Percentiles rank a stretch among this genome's conserved stretches.
Evolutionary conservation across 2,113 vertebrate species (phyloP).

Genomic region (Notothenia coriiceps): DNA sequence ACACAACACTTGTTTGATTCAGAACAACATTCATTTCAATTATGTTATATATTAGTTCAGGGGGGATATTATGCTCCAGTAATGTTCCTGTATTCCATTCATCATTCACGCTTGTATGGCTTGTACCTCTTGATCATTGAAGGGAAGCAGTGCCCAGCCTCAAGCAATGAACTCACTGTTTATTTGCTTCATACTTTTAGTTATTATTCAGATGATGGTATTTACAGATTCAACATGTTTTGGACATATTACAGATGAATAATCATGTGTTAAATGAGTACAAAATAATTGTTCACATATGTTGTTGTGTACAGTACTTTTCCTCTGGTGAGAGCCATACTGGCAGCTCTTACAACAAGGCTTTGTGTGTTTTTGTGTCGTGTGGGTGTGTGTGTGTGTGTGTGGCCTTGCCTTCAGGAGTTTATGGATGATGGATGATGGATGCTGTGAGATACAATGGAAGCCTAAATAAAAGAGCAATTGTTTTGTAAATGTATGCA

Average conservation of each 20-base stretch:
- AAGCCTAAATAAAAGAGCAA: slow-evolving; percentile 69
- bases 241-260: not conserved
- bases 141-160: slow-evolving; percentile 11
- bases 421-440: slow-evolving; percentile 69
- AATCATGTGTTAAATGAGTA: not conserved
- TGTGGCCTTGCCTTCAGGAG: slow-evolving; percentile 52
- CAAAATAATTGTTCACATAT: slow-evolving; percentile 1
- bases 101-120: slow-evolving; percentile 56
- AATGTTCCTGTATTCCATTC: slow-evolving; percentile 53
- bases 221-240: slow-evolving; percentile 6
- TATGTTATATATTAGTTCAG: slow-evolving; percentile 62
- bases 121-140: slow-evolving; percentile 42
- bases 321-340: slow-evolving; percentile 17
- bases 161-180: slow-evolving; percentile 3
- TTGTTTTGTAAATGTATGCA: slow-evolving; percentile 57
- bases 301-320: slow-evolving; percentile 30
- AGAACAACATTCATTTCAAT: slow-evolving; percentile 72
- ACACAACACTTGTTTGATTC: slow-evolving; percentile 63
- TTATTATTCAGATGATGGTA: slow-evolving; percentile 11
- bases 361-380: slow-evolving; percentile 44
- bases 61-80: slow-evolving; percentile 43
- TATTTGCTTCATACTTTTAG: slow-evolving; percentile 26
- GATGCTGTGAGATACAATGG: slow-evolving; percentile 69
- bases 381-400: slow-evolving; percentile 39
- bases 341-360: slow-evolving; percentile 46